Conservation (phyloP, 2,113 vertebrate genomes). For the Struthidea cinerea region DNA sequence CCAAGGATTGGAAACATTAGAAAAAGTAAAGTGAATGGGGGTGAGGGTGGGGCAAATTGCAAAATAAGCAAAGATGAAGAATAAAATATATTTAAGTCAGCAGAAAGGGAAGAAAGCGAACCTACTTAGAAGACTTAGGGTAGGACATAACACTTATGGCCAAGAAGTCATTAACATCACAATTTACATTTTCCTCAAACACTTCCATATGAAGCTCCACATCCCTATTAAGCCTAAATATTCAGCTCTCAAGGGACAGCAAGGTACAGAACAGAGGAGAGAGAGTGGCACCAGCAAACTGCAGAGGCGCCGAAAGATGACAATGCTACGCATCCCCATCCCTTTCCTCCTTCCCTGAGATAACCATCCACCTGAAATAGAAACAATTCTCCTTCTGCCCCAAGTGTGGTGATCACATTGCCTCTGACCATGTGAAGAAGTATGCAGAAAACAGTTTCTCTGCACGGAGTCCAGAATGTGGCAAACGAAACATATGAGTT, state of each 20-base stretch:
- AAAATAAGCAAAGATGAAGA: background rate
- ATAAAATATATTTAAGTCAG: background rate
- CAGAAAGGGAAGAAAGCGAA: background rate
- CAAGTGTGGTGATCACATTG: background rate
- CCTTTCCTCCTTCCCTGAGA: background rate
- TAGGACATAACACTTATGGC: background rate
- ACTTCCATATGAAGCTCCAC: background rate
- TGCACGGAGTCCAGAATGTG: background rate
- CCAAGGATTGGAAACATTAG: background rate
- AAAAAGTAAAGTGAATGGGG: background rate
- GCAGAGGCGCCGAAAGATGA: background rate
- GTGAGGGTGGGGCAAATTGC: rapidly evolving
- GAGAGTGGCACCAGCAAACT: background rate
- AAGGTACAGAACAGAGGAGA: background rate
- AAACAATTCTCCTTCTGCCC: background rate
- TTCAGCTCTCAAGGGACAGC: background rate
- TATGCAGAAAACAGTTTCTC: background rate
- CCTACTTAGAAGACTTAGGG: background rate
- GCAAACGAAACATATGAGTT: background rate
- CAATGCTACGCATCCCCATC: background rate
- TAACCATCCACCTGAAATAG: background rate
- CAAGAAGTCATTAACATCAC: background rate
- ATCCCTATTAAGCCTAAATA: background rate
- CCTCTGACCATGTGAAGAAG: background rate
- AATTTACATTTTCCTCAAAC: background rate